Percentiles rank a stretch among this genome's conserved stretches.
phyloP scores from a whole-genome alignment of 2,797 vertebrate species.

The Nannoperca australis region DNA sequence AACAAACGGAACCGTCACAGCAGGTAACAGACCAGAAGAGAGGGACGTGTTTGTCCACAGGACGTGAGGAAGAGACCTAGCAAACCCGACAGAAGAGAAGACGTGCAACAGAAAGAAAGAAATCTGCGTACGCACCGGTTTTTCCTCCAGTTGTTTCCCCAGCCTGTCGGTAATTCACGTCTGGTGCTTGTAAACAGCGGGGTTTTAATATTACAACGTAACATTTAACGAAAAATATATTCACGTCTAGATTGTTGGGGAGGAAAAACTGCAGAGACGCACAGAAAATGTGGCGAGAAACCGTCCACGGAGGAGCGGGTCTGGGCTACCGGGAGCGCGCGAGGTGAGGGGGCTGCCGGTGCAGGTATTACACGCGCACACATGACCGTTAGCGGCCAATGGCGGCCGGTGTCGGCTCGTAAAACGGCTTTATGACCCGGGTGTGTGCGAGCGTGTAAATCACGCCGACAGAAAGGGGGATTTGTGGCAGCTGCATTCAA shows the following conservation, averaged over 20 bases:
- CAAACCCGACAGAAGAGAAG: neutral
- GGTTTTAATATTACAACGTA: neutral
- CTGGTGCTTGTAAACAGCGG: neutral
- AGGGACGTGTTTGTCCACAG: neutral
- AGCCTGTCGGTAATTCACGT: neutral
- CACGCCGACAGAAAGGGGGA: slow-evolving; percentile 30
- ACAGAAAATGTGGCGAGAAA: neutral
- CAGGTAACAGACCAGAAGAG: rapidly evolving
- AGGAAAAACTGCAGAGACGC: neutral
- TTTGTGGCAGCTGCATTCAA: slow-evolving; percentile 57
- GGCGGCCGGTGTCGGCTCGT: slow-evolving; percentile 45
- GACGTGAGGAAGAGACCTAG: neutral
- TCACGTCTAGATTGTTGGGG: rapidly evolving
- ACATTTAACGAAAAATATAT: slow-evolving; percentile 12
- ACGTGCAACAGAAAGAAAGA: neutral
- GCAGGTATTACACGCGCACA: slow-evolving; percentile 58
- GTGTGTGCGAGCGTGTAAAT: slow-evolving; percentile 35
- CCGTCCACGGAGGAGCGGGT: slow-evolving; percentile 45
- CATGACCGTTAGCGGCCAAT: slow-evolving; percentile 76
- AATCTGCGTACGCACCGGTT: neutral
- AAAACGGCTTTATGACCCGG: slow-evolving; percentile 55
- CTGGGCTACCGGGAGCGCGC: slow-evolving; percentile 56
- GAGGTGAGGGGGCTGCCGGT: slow-evolving; percentile 22
- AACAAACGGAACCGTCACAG: neutral
- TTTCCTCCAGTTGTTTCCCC: neutral